Evolutionary conservation across 2,888 invertebrate genomes (phyloP), one percentile per base, ranked within the genome.

Genomic region (Parnassius orleans): DNA sequence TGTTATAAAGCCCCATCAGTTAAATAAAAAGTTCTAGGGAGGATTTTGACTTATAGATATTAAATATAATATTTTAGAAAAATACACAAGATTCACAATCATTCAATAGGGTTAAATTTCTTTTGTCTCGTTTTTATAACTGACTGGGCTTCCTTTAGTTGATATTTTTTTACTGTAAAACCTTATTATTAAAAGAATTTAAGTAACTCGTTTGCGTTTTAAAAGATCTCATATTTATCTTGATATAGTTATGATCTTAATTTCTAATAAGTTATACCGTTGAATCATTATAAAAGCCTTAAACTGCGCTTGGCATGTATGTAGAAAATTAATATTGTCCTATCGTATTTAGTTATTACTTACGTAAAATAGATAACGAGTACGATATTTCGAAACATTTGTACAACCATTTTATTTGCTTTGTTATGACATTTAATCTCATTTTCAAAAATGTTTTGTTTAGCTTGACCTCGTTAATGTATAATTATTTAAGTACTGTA

Each of bases 1-100:
- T 15, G 11, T 56, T 47, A 56, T 57, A 50, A 59, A 66, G 59
- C 63, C 65, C 66, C 64, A 61, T 60, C 68, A 66, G 61, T 59
- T 3, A 42, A 52, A 54, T 61, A 55, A 58, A 60, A 57, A 60
- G 48, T 19, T n/a, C 42, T 56, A 53, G 57, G 51, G 15, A 52
- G 44, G 43, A 44, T 33, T 11, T 52, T 52, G 53, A 11, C 24
- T 53, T 33, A 33, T 33, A 33, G 33, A 33, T 33, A 7, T 33
- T 7, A 33, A 33, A 33, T 33, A 33, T 3, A 0, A 33, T 33
- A 33, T 33, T 33, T 7, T 33, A 33, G 33, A 33, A 33, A 33
- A 33, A 33, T 33, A 7, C 33, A 33, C 33, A 33, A 33, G 7
- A 33, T 33, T 33, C 7, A 33, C 5, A 33, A 33, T 5, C 5